Evolutionary conservation across 2,113 vertebrate species (phyloP), one percentile per base, ranked within the genome.

Genomic region (Dicrurus megarhynchus): DNA sequence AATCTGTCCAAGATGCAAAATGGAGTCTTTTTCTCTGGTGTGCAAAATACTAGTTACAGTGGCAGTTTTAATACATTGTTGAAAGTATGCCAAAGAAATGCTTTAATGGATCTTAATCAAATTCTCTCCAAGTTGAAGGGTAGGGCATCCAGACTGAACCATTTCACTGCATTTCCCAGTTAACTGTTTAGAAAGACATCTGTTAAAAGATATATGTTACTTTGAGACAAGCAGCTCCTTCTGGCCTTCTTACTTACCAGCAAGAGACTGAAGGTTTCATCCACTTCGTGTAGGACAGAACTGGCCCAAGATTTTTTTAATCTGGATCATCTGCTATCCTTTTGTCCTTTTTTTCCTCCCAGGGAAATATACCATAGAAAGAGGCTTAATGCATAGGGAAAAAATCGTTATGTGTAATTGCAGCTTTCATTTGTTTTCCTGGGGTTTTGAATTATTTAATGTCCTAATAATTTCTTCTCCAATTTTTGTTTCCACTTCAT

Each of bases 121-220:
- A 37, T 42, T 42, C 15, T 63, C 3, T 44, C 14, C 16, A 0
- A 0, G 2, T 2, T 67, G 35, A 67, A 61, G 6, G 4, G 11
- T 7, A 74, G 37, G 22, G 7, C 9, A 53, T 28, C 8, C 17
- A 53, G 16, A 23, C 21, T 10, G 33, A 84, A 39, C 14, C 13
- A 5, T 78, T 78, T 49, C 28, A 71, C 11, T 60, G 6, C 35
- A 17, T 75, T 78, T 77, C 19, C 44, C 24, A 17, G 10, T 24
- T 39, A 63, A 6, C 4, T 4, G 1, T 61, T 87, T 47, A 33
- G 73, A 63, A 74, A 56, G 18, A 30, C 33, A 32, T n/a, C n/a
- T n/a, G n/a, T n/a, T n/a, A n/a, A n/a, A n/a, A n/a, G n/a, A n/a
- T n/a, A n/a, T n/a, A n/a, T 39, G 4, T 15, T 22, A 23, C 10